A percentile compares a stretch with the other conserved stretches of the same genome.
phyloP scores from a whole-genome alignment of 2,797 vertebrate genomes.

The Corythornis leucogaster region DNA sequence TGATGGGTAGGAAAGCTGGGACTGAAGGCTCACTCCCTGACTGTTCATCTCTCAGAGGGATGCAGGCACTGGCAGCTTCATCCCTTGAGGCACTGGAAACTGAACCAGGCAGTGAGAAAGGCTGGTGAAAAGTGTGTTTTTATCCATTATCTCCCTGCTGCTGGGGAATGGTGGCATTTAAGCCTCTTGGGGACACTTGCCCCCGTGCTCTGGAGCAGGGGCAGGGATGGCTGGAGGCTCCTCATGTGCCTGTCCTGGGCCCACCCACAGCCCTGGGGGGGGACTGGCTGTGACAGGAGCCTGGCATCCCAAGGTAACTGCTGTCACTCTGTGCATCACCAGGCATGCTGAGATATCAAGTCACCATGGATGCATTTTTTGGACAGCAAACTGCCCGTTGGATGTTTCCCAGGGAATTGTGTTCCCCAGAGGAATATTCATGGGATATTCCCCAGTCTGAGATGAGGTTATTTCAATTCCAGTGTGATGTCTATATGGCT shows the following conservation, averaged over 20 bases:
- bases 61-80: neutral
- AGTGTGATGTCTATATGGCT: neutral
- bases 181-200: neutral
- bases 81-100: neutral
- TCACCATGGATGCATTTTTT: neutral
- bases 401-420: neutral
- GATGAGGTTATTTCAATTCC: neutral
- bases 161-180: neutral
- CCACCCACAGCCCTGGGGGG: neutral
- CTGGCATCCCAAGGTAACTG: neutral
- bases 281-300: accelerated
- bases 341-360: neutral
- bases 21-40: neutral
- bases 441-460: neutral
- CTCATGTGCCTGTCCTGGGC: accelerated
- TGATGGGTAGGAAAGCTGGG: neutral
- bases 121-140: neutral
- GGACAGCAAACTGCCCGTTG: accelerated
- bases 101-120: neutral
- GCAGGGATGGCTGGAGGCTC: neutral
- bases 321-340: neutral
- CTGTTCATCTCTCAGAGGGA: neutral
- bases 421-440: neutral
- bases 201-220: accelerated
- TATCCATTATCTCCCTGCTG: neutral